A percentile compares a stretch with the other conserved stretches of the same genome.
Conservation (phyloP, 2,888 invertebrate genomes). For the Temnothorax unifasciatus region DNA sequence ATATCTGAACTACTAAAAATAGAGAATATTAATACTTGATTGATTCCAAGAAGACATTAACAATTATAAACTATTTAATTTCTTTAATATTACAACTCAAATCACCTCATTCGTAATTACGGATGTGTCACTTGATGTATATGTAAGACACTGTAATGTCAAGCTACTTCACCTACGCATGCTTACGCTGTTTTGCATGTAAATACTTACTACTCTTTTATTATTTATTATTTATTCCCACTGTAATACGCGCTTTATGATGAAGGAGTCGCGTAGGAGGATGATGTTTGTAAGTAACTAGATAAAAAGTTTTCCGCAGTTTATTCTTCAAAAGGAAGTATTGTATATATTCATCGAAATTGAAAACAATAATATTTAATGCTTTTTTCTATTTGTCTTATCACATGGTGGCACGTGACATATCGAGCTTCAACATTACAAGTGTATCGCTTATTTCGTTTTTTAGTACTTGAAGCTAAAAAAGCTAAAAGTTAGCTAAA, state of each 20-base stretch:
- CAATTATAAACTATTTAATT: not conserved
- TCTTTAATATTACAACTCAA: conserved; percentile 37
- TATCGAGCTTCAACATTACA: conserved; percentile 5
- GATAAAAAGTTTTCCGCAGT: conserved; percentile 54
- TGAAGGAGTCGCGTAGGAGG: conserved; percentile 64
- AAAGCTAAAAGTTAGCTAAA: not conserved
- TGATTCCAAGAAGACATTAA: not conserved
- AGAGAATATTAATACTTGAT: not conserved
- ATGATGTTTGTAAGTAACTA: conserved; percentile 73
- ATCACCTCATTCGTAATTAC: conserved; percentile 5
- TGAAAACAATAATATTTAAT: not conserved
- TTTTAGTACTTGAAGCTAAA: not conserved
- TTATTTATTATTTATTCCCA: conserved; percentile 50
- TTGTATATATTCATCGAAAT: not conserved
- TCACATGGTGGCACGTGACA: not conserved
- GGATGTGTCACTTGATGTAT: not conserved
- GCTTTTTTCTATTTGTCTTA: conserved; percentile 1
- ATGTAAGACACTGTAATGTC: conserved; percentile 8
- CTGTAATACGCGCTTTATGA: conserved; percentile 63
- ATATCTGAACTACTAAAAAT: not conserved
- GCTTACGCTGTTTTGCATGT: conserved; percentile 59
- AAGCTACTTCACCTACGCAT: conserved; percentile 12
- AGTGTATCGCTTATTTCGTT: not conserved
- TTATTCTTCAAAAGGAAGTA: not conserved
- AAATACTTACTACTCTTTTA: conserved; percentile 40